These are phyloP conservation scores for Halictus ligatus DNA, from an alignment of 2,888 invertebrate genomes.

Conservation along the genomic window DNA sequence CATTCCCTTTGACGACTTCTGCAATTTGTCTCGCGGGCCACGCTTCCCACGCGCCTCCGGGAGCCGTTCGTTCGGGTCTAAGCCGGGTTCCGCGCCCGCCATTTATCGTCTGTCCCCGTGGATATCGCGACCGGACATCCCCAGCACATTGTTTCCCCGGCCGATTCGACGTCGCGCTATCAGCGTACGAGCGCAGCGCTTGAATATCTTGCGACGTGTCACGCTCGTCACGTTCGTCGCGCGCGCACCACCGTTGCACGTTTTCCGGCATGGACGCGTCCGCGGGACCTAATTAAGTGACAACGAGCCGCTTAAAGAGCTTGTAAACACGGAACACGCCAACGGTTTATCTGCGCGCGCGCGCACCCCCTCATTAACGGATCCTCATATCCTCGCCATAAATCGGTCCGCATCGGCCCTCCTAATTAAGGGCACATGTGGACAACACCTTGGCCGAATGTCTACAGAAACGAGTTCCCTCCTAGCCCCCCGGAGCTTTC, in stretches of 20 bases:
- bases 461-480: slow-evolving; percentile 40
- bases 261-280: slow-evolving; percentile 29
- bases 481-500: slow-evolving; percentile 1
- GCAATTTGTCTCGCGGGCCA: slow-evolving; percentile 66
- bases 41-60: slow-evolving; percentile 66
- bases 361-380: slow-evolving; percentile 60
- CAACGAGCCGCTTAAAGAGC: slow-evolving; percentile 65
- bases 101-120: slow-evolving; percentile 31
- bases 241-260: neutral
- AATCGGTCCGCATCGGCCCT: slow-evolving; percentile 55
- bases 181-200: neutral
- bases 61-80: slow-evolving; percentile 43
- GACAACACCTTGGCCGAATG: slow-evolving; percentile 54
- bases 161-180: slow-evolving; percentile 23
- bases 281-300: slow-evolving; percentile 62
- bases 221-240: slow-evolving; percentile 35
- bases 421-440: slow-evolving; percentile 68
- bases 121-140: slow-evolving; percentile 19
- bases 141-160: slow-evolving; percentile 35
- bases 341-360: slow-evolving; percentile 53
- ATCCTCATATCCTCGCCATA: slow-evolving; percentile 51
- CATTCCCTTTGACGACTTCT: slow-evolving; percentile 63
- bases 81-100: slow-evolving; percentile 6
- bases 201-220: slow-evolving; percentile 54
- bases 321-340: slow-evolving; percentile 63